Conservation (phyloP, 2,113 vertebrate species). For the Mesoclemmys tuberculata region DNA sequence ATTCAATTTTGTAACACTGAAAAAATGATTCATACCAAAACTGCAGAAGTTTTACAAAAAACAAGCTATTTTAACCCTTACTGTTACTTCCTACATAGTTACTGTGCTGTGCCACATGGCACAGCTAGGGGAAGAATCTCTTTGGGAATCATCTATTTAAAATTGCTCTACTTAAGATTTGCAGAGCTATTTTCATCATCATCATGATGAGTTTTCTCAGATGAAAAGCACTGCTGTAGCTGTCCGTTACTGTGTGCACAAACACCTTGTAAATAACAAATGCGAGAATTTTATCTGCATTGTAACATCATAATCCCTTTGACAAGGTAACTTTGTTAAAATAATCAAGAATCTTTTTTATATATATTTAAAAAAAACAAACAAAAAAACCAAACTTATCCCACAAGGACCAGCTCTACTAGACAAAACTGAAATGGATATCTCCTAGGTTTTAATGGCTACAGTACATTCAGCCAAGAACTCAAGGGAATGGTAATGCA, state of each 20-base stretch:
- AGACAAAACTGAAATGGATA: background rate
- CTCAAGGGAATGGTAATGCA: rapidly evolving
- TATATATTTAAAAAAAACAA: too few relatives aligned
- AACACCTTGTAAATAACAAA: background rate
- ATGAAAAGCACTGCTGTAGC: background rate
- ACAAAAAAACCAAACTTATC: too few relatives aligned
- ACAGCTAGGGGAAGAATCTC: background rate
- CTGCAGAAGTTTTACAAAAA: background rate
- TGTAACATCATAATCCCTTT: background rate
- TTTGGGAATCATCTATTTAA: background rate
- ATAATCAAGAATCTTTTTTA: background rate
- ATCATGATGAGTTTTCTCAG: background rate
- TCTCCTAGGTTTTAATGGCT: background rate
- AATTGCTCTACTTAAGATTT: background rate
- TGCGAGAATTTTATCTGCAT: background rate
- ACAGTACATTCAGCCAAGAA: background rate
- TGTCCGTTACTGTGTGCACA: background rate
- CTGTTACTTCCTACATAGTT: background rate
- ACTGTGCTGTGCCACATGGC: background rate
- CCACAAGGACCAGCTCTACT: background rate
- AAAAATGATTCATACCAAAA: background rate
- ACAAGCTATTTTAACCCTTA: background rate
- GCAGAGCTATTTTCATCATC: background rate
- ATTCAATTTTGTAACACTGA: background rate
- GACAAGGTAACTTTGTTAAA: background rate